These are phyloP conservation scores for Drosophila nigromelanica DNA, from an alignment of 1,140 invertebrate genomes.

Conservation along the genomic window DNA sequence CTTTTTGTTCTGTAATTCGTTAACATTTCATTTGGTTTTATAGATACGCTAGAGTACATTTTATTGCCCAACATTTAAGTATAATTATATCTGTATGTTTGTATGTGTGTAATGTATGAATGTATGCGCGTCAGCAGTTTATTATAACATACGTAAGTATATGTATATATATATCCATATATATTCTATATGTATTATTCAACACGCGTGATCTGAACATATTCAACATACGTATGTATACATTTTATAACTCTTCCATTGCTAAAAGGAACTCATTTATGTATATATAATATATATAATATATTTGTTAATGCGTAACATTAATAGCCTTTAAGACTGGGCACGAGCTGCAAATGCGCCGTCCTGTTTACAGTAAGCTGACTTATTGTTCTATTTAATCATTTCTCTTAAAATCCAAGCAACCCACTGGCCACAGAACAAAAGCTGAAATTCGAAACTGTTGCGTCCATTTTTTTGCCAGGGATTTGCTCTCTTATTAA, in stretches of 20 bases:
- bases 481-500: constrained; percentile 7
- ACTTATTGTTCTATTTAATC: constrained; percentile 58
- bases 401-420: constrained; percentile 43
- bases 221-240: constrained; percentile 46
- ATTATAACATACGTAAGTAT: constrained; percentile 36
- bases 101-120: constrained; percentile 36
- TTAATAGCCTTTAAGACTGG: constrained; percentile 74
- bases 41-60: constrained; percentile 61
- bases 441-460: not conserved
- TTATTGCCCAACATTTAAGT: constrained; percentile 78
- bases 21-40: constrained; percentile 47
- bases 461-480: not conserved
- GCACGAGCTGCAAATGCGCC: constrained; percentile 39
- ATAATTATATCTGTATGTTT: constrained; percentile 48
- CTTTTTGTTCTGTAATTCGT: constrained; percentile 24
- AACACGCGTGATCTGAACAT: constrained; percentile 15
- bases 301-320: constrained; percentile 76
- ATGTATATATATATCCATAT: constrained; percentile 8
- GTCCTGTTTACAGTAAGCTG: constrained; percentile 58
- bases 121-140: constrained; percentile 14
- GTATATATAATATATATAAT: constrained; percentile 48
- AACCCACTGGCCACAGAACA: constrained; percentile 3
- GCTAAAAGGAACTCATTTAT: constrained; percentile 65
- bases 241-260: constrained; percentile 64
- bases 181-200: constrained; percentile 26